Conservation (phyloP, 2,888 invertebrate species). For the Pheosia gnoma region DNA sequence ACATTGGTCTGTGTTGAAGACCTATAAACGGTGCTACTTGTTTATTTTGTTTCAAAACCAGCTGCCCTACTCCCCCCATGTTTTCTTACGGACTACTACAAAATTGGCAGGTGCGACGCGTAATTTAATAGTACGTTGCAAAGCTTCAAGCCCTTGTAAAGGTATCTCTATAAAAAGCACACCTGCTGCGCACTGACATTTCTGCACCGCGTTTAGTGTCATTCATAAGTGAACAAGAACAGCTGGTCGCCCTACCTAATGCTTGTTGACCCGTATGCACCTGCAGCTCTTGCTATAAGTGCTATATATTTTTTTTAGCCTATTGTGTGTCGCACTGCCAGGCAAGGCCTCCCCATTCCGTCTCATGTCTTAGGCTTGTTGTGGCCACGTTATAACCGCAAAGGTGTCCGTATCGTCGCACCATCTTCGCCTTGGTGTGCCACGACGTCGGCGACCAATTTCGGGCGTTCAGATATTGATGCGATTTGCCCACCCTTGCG, state of each 20-base stretch:
- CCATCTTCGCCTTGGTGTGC: too few relatives aligned
- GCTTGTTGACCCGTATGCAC: not conserved
- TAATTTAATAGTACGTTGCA: constrained; percentile 18
- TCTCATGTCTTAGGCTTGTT: too few relatives aligned
- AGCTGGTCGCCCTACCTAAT: not conserved
- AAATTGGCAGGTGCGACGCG: constrained; percentile 31
- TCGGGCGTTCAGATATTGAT: too few relatives aligned
- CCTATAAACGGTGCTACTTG: not conserved
- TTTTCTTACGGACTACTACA: not conserved
- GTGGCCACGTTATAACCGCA: too few relatives aligned
- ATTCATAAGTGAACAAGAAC: constrained; percentile 33
- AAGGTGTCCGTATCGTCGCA: too few relatives aligned
- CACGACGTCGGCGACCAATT: too few relatives aligned
- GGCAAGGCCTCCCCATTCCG: too few relatives aligned
- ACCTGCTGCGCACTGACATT: constrained; percentile 16
- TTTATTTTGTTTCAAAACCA: not conserved
- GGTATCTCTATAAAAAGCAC: constrained; percentile 20
- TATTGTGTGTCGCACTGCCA: too few relatives aligned
- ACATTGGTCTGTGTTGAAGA: not conserved
- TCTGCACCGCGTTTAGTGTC: constrained; percentile 24
- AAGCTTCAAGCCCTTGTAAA: constrained; percentile 14
- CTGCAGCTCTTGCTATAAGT: not conserved
- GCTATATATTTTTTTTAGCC: too few relatives aligned
- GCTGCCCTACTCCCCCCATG: constrained; percentile 21
- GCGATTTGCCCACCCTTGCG: too few relatives aligned